Percentiles rank a stretch among this genome's conserved stretches.
phyloP scores from a whole-genome alignment of 1,140 invertebrate genomes.

The Macrosteles quadrilineatus region DNA sequence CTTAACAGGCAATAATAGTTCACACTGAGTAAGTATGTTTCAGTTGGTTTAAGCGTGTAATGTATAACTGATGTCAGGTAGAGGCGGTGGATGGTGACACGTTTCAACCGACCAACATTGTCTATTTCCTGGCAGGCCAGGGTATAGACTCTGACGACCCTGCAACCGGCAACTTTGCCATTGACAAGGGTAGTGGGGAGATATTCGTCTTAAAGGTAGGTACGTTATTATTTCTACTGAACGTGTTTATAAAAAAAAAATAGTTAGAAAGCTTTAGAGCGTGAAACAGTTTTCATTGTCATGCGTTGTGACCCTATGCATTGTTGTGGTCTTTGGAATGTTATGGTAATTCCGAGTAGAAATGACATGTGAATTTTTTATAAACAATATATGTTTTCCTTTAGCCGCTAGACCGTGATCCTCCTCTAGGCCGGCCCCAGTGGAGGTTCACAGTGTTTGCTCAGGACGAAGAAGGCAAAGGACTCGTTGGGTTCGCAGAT shows the following conservation, averaged over 20 bases:
- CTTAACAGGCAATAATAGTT: neutral
- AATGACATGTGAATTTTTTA: no score
- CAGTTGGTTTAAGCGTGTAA: neutral
- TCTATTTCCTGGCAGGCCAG: constrained; percentile 94
- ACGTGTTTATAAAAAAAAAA: no score
- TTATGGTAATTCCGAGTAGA: no score
- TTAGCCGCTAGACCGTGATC: constrained; percentile 91
- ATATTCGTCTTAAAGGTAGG: constrained; percentile 89
- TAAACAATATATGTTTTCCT: no score
- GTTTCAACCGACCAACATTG: constrained; percentile 89
- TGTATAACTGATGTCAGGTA: constrained; percentile 69
- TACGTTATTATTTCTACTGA: constrained; percentile 27
- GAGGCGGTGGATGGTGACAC: constrained; percentile 93
- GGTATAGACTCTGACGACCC: constrained; percentile 93
- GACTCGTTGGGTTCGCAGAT: constrained; percentile 93
- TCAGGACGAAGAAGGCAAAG: constrained; percentile 93
- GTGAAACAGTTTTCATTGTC: no score
- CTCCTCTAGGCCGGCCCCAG: constrained; percentile 92
- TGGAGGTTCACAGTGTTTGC: constrained; percentile 97
- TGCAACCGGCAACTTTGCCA: constrained; percentile 92
- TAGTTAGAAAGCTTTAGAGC: no score
- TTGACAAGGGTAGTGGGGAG: constrained; percentile 89
- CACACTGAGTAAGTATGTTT: neutral
- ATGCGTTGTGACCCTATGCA: no score
- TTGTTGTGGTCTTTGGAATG: no score